These are phyloP conservation scores for Himalopsyche kuldschensis DNA, from an alignment of 2,888 invertebrate genomes.

Conservation along the genomic window DNA sequence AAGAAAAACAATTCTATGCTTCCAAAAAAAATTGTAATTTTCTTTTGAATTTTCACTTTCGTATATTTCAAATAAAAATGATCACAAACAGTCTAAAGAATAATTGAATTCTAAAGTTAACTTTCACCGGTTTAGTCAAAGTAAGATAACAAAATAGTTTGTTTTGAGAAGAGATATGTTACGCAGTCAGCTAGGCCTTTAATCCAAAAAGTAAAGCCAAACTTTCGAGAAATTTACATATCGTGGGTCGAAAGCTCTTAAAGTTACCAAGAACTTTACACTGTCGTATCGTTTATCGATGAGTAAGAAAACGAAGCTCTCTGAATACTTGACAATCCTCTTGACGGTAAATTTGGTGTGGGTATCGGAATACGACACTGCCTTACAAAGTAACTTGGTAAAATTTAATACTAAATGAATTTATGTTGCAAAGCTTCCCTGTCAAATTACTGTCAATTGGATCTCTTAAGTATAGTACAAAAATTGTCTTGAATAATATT, in stretches of 20 bases:
- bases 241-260: not conserved
- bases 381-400: not conserved
- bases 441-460: too few relatives aligned
- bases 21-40: too few relatives aligned
- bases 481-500: too few relatives aligned
- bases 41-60: too few relatives aligned
- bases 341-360: not conserved
- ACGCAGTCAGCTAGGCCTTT: not conserved
- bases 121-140: not conserved
- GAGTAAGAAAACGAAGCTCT: not conserved
- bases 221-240: not conserved
- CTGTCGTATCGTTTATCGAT: conserved; percentile 1
- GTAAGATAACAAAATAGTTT: not conserved
- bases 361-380: not conserved
- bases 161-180: conserved; percentile 1
- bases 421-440: not conserved
- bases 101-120: too few relatives aligned
- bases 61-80: too few relatives aligned
- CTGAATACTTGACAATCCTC: not conserved
- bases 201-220: not conserved
- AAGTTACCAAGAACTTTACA: not conserved
- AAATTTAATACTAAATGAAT: not conserved
- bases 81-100: too few relatives aligned
- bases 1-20: too few relatives aligned
- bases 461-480: too few relatives aligned